phyloP scores from a whole-genome alignment of 2,113 vertebrate genomes.

The Cyanocitta stelleri region DNA sequence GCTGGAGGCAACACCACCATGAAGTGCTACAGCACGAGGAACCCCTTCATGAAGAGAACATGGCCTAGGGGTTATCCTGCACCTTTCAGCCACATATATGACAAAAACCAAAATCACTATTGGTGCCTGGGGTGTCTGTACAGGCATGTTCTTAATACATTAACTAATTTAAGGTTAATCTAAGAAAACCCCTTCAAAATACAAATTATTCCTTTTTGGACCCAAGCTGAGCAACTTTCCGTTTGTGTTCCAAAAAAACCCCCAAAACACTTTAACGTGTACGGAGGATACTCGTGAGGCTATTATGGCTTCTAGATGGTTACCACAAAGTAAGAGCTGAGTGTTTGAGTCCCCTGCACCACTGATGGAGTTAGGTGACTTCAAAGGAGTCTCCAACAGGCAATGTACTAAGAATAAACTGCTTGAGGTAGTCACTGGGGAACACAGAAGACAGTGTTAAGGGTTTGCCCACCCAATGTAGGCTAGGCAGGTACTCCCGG shows the following conservation, averaged over 20 bases:
- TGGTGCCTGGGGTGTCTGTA: neutral
- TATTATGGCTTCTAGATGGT: neutral
- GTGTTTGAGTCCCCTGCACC: neutral
- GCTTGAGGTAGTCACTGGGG: neutral
- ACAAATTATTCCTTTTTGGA: neutral
- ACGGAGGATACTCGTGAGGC: neutral
- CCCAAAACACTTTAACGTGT: neutral
- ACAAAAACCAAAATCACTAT: neutral
- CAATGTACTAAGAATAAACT: neutral
- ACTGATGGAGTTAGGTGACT: neutral
- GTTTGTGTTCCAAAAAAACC: neutral
- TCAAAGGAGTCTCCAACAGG: neutral
- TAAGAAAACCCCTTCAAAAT: neutral
- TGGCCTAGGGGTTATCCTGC: neutral
- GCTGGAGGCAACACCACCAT: neutral
- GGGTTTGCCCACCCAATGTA: neutral
- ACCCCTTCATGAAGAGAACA: neutral
- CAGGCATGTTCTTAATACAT: neutral
- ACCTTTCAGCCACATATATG: neutral
- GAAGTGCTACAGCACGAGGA: neutral
- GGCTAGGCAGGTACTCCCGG: neutral
- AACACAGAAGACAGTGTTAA: neutral
- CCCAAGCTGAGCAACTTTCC: neutral
- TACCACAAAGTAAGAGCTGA: neutral
- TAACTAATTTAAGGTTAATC: neutral